Conservation (phyloP, 2,113 vertebrate genomes). For the Dicerorhinus sumatrensis region DNA sequence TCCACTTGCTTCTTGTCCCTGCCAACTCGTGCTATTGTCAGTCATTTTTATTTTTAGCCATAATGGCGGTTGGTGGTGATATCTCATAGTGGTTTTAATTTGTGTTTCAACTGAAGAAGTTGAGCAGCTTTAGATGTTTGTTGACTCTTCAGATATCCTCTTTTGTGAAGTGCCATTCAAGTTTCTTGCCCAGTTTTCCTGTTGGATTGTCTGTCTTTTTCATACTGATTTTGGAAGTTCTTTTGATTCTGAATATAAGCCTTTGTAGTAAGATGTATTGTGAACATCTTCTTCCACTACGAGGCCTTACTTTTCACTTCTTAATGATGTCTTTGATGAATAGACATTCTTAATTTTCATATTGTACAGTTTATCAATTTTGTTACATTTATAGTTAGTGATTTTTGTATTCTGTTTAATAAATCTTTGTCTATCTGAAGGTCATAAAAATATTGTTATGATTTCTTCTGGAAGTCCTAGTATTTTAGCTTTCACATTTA, state of each 20-base stretch:
- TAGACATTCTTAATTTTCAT: conserved; percentile 31
- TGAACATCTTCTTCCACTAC: background rate
- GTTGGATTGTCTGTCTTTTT: background rate
- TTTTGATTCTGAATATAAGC: background rate
- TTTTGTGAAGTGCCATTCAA: background rate
- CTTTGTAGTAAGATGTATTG: background rate
- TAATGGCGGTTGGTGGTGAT: background rate
- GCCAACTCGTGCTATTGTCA: background rate
- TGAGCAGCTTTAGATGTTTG: background rate
- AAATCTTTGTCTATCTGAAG: background rate
- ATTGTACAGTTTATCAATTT: background rate
- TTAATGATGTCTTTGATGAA: conserved; percentile 7
- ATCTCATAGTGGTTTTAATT: background rate
- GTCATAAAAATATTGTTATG: background rate
- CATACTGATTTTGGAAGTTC: background rate
- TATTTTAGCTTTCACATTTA: background rate
- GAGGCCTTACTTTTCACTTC: background rate
- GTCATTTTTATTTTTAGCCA: background rate
- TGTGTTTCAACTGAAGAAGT: conserved; percentile 1
- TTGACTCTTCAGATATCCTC: background rate
- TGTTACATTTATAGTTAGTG: background rate
- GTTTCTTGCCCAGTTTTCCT: background rate
- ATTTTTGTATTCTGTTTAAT: background rate
- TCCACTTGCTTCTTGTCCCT: background rate
- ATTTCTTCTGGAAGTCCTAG: background rate